phyloP scores from a whole-genome alignment of 2,113 vertebrate genomes.

The Microcebus murinus region DNA sequence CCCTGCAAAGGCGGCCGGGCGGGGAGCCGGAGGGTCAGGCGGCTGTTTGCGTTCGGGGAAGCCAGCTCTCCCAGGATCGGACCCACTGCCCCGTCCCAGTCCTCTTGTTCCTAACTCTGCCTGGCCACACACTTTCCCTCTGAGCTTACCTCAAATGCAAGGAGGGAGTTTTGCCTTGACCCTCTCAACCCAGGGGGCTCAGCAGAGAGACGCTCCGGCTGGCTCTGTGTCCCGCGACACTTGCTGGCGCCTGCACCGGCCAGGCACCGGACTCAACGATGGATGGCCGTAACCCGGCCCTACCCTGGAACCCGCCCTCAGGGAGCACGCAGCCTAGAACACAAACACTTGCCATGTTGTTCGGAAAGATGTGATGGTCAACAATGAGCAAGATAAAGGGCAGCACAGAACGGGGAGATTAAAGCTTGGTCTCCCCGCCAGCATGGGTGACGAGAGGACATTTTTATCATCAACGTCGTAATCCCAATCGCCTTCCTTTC shows the following conservation, averaged over 20 bases:
- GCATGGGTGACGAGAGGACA: background rate
- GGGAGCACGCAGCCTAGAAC: background rate
- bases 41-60: conserved; percentile 40
- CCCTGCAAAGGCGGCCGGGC: background rate
- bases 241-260: background rate
- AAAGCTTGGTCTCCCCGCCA: background rate
- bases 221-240: background rate
- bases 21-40: rapidly evolving
- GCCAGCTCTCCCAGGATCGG: background rate
- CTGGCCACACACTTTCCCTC: background rate
- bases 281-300: rapidly evolving
- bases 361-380: background rate
- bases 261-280: rapidly evolving
- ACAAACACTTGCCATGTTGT: background rate
- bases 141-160: conserved; percentile 12
- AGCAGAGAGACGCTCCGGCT: rapidly evolving
- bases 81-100: background rate
- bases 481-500: background rate
- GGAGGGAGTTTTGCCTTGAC: background rate
- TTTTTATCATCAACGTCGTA: background rate
- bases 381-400: rapidly evolving
- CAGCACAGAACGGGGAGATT: background rate
- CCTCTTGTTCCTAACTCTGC: background rate
- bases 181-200: background rate
- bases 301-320: background rate